These are phyloP conservation scores for Montipora sp. DNA, from an alignment of 64 coral and sea anemone species.

Conservation along the genomic window DNA sequence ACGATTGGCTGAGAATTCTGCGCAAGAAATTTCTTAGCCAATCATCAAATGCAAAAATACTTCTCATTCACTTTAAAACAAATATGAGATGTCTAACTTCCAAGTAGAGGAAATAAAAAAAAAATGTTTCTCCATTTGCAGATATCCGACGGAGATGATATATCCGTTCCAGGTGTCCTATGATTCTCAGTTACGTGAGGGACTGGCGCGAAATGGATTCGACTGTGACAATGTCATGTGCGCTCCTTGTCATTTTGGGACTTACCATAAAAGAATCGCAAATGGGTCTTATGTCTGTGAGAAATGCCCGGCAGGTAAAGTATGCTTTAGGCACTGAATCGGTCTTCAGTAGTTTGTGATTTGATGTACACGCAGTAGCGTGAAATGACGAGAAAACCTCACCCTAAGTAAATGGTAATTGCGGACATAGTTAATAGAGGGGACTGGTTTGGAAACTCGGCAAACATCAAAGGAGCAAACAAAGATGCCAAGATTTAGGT, in stretches of 20 bases:
- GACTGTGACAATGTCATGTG: constrained; percentile 51
- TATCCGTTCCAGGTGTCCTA: constrained; percentile 20
- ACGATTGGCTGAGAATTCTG: too few relatives aligned
- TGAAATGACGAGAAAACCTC: too few relatives aligned
- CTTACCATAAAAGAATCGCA: constrained; percentile 49
- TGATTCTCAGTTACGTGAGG: constrained; percentile 62
- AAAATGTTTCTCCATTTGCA: neutral
- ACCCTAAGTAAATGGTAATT: too few relatives aligned
- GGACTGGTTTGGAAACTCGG: too few relatives aligned
- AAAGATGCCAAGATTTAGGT: too few relatives aligned
- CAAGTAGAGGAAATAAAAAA: neutral
- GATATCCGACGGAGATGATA: constrained; percentile 27
- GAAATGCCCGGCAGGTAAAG: constrained; percentile 64
- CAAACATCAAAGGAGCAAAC: too few relatives aligned
- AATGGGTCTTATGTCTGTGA: constrained; percentile 74
- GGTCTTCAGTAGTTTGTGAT: too few relatives aligned
- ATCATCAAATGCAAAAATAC: too few relatives aligned
- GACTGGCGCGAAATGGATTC: constrained; percentile 75
- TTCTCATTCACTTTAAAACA: too few relatives aligned
- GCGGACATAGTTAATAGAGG: too few relatives aligned
- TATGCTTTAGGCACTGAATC: neutral
- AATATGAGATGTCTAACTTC: neutral
- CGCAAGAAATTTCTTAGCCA: too few relatives aligned
- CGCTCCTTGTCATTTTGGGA: constrained; percentile 74
- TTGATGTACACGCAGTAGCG: neutral